Conservation (phyloP, 2,113 vertebrate species). For the Recurvirostra avosetta region DNA sequence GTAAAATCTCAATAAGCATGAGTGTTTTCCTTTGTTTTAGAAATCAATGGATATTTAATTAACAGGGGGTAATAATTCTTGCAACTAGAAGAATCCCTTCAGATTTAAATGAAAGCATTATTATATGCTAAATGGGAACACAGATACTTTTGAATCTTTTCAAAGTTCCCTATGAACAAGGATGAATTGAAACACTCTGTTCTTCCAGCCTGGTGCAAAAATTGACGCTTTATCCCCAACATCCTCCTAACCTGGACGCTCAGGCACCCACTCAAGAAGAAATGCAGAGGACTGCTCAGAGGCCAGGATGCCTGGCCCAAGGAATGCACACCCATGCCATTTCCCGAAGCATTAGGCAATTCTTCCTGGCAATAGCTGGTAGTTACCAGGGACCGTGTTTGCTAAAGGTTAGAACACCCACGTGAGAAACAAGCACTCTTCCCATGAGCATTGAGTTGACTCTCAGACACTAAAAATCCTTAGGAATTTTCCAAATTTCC, state of each 20-base stretch:
- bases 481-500: neutral
- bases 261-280: neutral
- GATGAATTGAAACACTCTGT: neutral
- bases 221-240: neutral
- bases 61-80: neutral
- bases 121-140: neutral
- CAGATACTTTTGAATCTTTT: neutral
- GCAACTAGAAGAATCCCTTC: neutral
- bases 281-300: neutral
- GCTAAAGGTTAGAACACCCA: neutral
- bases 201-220: neutral
- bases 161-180: neutral
- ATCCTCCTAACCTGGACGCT: neutral
- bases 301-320: neutral
- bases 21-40: slow-evolving; percentile 22
- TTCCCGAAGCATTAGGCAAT: neutral
- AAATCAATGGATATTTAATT: slow-evolving; percentile 45
- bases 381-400: neutral
- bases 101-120: slow-evolving; percentile 19
- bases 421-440: neutral
- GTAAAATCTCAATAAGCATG: neutral
- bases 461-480: neutral
- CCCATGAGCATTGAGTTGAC: neutral
- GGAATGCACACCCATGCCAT: neutral
- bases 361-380: neutral